Conservation (phyloP, 2,888 invertebrate genomes). For the Euplexia lucipara region DNA sequence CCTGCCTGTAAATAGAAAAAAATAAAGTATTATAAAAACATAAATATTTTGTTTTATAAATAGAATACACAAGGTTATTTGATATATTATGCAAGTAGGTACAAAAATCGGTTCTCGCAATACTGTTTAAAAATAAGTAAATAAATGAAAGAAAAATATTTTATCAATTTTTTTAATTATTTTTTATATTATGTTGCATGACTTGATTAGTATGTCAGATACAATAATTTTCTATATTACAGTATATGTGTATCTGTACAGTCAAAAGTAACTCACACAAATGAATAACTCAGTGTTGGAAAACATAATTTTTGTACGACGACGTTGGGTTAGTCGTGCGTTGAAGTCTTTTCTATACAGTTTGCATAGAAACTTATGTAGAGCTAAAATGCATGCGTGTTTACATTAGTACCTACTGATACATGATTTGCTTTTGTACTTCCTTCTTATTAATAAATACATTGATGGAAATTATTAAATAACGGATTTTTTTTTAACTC, state of each 20-base stretch:
- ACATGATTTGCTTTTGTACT: conserved; percentile 9
- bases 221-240: not conserved
- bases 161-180: too few species aligned
- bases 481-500: too few species aligned
- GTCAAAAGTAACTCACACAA: not conserved
- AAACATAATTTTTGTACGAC: conserved; percentile 21
- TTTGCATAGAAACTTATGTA: conserved; percentile 22
- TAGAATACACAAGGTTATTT: too few species aligned
- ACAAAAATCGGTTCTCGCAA: too few species aligned
- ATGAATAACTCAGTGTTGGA: not conserved
- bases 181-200: too few species aligned
- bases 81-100: too few species aligned
- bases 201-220: not conserved
- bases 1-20: conserved; percentile 75
- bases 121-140: too few species aligned
- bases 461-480: not conserved
- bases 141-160: too few species aligned
- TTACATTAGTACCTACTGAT: conserved; percentile 36
- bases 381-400: conserved; percentile 25
- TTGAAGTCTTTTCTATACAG: conserved; percentile 76
- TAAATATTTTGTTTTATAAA: not conserved
- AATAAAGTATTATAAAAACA: not conserved
- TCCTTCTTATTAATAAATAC: conserved; percentile 4
- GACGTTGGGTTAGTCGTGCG: conserved; percentile 66
- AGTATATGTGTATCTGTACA: not conserved